Percentiles rank a stretch among this genome's conserved stretches.
Conservation (phyloP, 2,797 vertebrate genomes). For the Eulemur mongoz region DNA sequence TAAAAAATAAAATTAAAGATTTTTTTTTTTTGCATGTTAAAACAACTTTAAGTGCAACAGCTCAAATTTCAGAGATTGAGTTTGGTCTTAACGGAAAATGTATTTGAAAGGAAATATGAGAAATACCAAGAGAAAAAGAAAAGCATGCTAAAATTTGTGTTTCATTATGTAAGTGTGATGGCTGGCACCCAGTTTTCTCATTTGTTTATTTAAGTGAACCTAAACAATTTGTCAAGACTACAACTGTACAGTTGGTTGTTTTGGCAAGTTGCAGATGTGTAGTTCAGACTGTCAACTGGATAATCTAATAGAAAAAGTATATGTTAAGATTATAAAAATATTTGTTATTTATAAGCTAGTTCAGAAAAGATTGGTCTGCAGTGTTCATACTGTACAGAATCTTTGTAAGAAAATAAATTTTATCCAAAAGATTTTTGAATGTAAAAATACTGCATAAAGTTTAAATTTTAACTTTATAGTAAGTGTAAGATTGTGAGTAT, state of each 20-base stretch:
- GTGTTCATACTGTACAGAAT: background rate
- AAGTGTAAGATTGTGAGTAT: background rate
- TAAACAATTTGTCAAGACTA: background rate
- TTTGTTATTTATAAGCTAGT: conserved; percentile 1
- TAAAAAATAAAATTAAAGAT: background rate
- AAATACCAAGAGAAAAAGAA: background rate
- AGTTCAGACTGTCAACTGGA: background rate
- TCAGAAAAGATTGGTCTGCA: background rate
- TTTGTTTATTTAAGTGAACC: background rate
- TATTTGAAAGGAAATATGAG: background rate
- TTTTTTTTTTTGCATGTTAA: background rate
- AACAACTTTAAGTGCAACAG: background rate
- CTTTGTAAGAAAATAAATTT: conserved; percentile 15
- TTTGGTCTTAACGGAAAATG: background rate
- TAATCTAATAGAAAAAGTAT: background rate
- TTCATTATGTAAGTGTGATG: background rate
- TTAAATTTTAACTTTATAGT: background rate
- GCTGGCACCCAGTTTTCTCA: background rate
- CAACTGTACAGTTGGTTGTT: background rate
- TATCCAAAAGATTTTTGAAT: background rate
- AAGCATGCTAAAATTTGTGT: background rate
- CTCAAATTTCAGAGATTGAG: background rate
- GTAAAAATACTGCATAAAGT: background rate
- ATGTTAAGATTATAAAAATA: background rate
- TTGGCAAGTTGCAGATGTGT: background rate